These are phyloP conservation scores for Esox niger DNA, from an alignment of 2,113 vertebrate genomes.

Conservation along the genomic window DNA sequence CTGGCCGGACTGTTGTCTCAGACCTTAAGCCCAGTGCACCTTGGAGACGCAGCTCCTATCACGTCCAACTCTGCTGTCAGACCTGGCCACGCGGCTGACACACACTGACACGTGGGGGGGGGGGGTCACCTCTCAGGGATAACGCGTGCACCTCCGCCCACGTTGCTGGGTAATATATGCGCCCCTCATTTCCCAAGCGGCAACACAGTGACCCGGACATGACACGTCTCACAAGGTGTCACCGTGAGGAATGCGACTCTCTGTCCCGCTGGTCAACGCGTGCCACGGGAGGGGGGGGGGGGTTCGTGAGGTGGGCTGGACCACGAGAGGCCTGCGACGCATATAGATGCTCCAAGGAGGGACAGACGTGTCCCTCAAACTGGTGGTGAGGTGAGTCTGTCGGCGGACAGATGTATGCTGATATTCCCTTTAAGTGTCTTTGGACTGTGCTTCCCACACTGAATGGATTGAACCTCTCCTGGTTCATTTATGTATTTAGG, in stretches of 20 bases:
- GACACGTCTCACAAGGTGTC: conserved; percentile 12
- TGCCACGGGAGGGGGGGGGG: no score
- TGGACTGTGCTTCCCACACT: no score
- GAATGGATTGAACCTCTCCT: no score
- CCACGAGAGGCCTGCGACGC: conserved; percentile 18
- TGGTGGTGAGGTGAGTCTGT: neutral
- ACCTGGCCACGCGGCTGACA: neutral
- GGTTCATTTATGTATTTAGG: no score
- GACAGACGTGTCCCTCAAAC: conserved; percentile 3
- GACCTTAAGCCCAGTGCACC: conserved; percentile 2
- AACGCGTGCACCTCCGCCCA: conserved; percentile 19
- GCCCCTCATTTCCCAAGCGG: conserved; percentile 9
- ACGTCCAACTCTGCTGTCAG: conserved; percentile 3
- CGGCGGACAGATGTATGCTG: neutral
- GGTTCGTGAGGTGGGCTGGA: no score
- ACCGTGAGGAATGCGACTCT: neutral
- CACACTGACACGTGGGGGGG: neutral
- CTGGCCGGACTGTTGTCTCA: conserved; percentile 18
- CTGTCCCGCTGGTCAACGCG: conserved; percentile 25
- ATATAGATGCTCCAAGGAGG: neutral
- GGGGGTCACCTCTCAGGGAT: conserved; percentile 2
- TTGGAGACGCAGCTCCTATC: neutral
- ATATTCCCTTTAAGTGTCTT: no score
- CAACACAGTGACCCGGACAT: conserved; percentile 21
- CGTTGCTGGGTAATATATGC: no score